Percentiles rank a stretch among this genome's conserved stretches.
phyloP scores from a whole-genome alignment of 2,113 vertebrate species.

The Hyperoodon ampullatus region DNA sequence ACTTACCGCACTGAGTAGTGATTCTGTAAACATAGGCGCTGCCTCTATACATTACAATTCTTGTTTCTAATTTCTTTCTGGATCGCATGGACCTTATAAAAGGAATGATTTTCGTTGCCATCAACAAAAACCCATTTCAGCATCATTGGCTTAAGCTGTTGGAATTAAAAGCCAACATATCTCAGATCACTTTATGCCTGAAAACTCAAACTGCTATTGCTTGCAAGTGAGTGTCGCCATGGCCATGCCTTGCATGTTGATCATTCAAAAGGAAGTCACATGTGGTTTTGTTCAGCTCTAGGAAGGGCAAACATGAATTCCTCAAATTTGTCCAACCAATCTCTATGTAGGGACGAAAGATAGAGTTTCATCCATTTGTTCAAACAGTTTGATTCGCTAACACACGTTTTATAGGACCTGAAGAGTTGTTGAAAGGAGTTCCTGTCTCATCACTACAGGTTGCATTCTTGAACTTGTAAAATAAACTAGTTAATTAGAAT shows the following conservation, averaged over 20 bases:
- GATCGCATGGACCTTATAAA: not conserved
- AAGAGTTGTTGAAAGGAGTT: not conserved
- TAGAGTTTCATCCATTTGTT: not conserved
- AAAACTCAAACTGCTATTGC: not conserved
- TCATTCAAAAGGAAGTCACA: not conserved
- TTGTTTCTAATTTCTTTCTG: not conserved
- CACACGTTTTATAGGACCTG: not conserved
- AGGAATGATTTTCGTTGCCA: not conserved
- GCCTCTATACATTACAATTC: not conserved
- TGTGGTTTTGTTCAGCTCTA: not conserved
- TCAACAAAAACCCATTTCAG: not conserved
- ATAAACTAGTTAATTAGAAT: not conserved
- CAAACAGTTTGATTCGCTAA: constrained; percentile 37
- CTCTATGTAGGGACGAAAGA: not conserved
- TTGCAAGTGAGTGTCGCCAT: not conserved
- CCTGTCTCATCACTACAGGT: not conserved
- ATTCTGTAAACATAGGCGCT: not conserved
- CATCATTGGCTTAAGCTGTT: not conserved
- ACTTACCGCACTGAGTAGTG: no score
- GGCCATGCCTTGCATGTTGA: fast-evolving
- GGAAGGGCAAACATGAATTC: not conserved
- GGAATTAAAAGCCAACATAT: not conserved
- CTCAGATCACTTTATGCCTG: not conserved
- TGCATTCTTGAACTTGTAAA: constrained; percentile 50
- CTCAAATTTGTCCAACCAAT: not conserved